phyloP scores from a whole-genome alignment of 2,797 vertebrate species.

The Xenentodon cancila region DNA sequence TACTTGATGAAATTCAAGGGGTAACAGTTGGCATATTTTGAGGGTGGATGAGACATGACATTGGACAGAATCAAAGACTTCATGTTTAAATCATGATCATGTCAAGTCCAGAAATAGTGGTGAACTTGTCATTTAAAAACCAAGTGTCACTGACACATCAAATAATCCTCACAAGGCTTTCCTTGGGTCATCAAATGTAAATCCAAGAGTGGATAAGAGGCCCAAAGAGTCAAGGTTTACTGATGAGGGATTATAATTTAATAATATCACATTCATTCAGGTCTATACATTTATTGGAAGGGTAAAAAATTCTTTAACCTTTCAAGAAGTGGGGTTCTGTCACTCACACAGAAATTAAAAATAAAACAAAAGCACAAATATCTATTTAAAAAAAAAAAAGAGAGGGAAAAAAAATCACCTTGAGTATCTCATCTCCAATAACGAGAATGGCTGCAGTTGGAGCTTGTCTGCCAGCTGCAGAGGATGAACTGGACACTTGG shows the following conservation, averaged over 20 bases:
- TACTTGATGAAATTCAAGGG: conserved; percentile 28
- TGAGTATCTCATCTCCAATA: conserved; percentile 96
- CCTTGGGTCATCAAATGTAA: conserved; percentile 15
- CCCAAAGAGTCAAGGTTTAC: conserved; percentile 13
- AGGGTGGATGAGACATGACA: conserved; percentile 19
- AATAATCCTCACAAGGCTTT: conserved; percentile 30
- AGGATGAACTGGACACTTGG: conserved; percentile 41
- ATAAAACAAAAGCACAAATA: conserved; percentile 1
- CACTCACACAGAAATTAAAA: conserved; percentile 17
- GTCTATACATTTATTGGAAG: background rate
- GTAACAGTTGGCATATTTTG: conserved; percentile 8
- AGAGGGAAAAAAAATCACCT: conserved; percentile 83
- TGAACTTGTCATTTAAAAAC: conserved; percentile 34
- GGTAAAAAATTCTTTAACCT: background rate
- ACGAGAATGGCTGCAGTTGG: conserved; percentile 92
- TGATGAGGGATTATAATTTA: conserved; percentile 5
- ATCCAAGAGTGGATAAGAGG: background rate
- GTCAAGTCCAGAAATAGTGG: conserved; percentile 25
- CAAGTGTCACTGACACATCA: conserved; percentile 35
- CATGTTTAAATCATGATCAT: conserved; percentile 55
- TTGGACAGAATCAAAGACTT: conserved; percentile 47
- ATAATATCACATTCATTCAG: conserved; percentile 18
- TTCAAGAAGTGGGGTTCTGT: conserved; percentile 13
- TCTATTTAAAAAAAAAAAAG: background rate
- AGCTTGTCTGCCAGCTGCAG: conserved; percentile 39